Evolutionary conservation across 2,888 invertebrate genomes (phyloP).

Genomic region (Chrysolina oricalcia): DNA sequence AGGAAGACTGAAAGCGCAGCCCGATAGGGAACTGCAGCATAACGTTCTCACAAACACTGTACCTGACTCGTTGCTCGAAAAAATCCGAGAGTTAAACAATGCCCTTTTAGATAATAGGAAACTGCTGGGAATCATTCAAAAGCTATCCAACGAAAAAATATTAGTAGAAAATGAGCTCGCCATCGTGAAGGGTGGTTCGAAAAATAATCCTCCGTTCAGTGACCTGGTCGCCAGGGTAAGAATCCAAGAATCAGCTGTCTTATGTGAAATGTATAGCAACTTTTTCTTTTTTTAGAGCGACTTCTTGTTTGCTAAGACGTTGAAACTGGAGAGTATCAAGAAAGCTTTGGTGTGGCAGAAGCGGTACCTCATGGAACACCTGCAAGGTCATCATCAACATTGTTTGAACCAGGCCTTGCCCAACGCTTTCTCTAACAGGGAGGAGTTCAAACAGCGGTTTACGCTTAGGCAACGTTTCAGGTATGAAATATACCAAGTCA

Average conservation of each 20-base stretch:
- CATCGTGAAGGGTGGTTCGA: slow-evolving; percentile 68
- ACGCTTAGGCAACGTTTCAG: slow-evolving; percentile 45
- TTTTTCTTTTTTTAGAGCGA: slow-evolving; percentile 73
- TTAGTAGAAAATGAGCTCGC: slow-evolving; percentile 72
- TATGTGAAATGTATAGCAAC: not conserved
- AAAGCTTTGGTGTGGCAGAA: slow-evolving; percentile 95
- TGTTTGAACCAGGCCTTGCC: slow-evolving; percentile 53
- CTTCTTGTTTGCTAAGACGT: slow-evolving; percentile 79
- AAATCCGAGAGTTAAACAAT: slow-evolving; percentile 72
- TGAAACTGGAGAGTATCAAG: slow-evolving; percentile 88
- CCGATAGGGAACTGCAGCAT: slow-evolving; percentile 23
- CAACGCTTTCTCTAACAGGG: slow-evolving; percentile 32
- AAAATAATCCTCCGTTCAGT: slow-evolving; percentile 61
- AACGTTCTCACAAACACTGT: slow-evolving; percentile 21
- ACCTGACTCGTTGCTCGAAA: slow-evolving; percentile 51
- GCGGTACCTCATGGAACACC: slow-evolving; percentile 84
- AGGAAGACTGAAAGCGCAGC: slow-evolving; percentile 67
- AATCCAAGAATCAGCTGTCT: not conserved
- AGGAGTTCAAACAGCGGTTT: slow-evolving; percentile 19
- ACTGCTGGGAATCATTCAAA: slow-evolving; percentile 70
- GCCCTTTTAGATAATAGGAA: slow-evolving; percentile 74
- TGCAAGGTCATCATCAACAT: slow-evolving; percentile 70
- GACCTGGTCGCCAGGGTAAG: slow-evolving; percentile 66
- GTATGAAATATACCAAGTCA: slow-evolving; percentile 43
- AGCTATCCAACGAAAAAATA: slow-evolving; percentile 72